phyloP scores from a whole-genome alignment of 2,797 vertebrate genomes.

The Rhodeus uyekii region DNA sequence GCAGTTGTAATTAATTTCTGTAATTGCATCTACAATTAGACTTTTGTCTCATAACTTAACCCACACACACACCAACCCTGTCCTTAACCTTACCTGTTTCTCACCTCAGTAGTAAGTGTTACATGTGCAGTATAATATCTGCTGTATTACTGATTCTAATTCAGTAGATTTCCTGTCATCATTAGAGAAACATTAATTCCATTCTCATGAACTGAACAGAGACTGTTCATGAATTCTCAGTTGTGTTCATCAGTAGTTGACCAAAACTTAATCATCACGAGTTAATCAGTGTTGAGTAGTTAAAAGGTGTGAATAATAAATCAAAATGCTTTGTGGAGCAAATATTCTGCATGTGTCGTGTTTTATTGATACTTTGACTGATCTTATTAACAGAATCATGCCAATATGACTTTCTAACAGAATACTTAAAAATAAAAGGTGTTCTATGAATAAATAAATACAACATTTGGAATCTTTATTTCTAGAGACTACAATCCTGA shows the following conservation, averaged over 20 bases:
- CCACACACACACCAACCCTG: too few species aligned
- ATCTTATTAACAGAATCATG: not conserved
- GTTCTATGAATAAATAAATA: not conserved
- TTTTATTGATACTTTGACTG: not conserved
- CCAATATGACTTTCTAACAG: not conserved
- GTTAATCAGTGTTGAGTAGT: constrained; percentile 73
- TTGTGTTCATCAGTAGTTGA: constrained; percentile 68
- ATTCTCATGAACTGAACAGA: constrained; percentile 1
- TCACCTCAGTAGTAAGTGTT: too few species aligned
- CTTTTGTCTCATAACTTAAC: too few species aligned
- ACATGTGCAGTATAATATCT: too few species aligned
- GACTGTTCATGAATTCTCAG: not conserved
- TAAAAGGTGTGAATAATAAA: constrained; percentile 63
- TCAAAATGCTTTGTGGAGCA: constrained; percentile 56
- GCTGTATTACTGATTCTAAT: too few species aligned
- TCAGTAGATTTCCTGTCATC: not conserved
- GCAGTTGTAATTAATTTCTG: not conserved
- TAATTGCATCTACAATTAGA: not conserved
- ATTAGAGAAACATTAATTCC: constrained; percentile 9
- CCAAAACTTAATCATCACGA: constrained; percentile 65
- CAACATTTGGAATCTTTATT: not conserved
- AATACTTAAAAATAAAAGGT: too few species aligned
- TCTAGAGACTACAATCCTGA: not conserved
- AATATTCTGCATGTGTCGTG: not conserved
- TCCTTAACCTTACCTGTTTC: too few species aligned